Evolutionary conservation across 2,888 invertebrate species (phyloP), one percentile per base, ranked within the genome.

Genomic region (Apamea monoglypha): DNA sequence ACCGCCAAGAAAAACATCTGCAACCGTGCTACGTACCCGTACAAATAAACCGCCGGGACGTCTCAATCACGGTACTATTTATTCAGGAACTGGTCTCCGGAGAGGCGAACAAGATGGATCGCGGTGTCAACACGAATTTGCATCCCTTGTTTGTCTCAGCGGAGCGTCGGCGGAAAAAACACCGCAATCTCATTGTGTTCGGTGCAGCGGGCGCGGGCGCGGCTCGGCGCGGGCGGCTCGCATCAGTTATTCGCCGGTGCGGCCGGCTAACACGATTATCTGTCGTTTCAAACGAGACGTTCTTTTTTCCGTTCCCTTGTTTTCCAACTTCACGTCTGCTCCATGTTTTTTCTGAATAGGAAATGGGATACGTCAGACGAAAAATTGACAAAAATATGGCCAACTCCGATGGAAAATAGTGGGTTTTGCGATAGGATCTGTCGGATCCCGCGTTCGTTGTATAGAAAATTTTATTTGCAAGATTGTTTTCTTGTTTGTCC

Each of bases 51-150:
- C 93, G 86, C 89, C 89, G 92, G 94, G 92, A 92, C 91, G 92
- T 94, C 95, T 95, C 96, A 95, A 96, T 96, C 96, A 95, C 95
- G 92, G 93, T 92, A 93, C 94, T 95, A 96, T 96, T 96, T 96
- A 95, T 95, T 94, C 94, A 92, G 94, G 92, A 93, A 92, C 93
- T 90, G 94, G 96, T 96, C 96, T 96, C 96, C 89, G 91, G 96
- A 95, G 96, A 96, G 95, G 87, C 95, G 96, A 96, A 96, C 96
- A 96, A 97, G 96, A 96, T 94, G 96, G 96, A 97, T 97, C 95
- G 97, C 93, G 94, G 96, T 96, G 96, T 96, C 97, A 96, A 97
- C 97, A 96, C 95, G 95, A 96, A 97, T 97, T 96, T 97, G 97
- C 97, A 97, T 97, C 96, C 95, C 95, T 96, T 97, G 96, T 97